Base-by-base conservation (phyloP, 2,888 invertebrate genomes). In the Pyrgus malvae region DNA sequence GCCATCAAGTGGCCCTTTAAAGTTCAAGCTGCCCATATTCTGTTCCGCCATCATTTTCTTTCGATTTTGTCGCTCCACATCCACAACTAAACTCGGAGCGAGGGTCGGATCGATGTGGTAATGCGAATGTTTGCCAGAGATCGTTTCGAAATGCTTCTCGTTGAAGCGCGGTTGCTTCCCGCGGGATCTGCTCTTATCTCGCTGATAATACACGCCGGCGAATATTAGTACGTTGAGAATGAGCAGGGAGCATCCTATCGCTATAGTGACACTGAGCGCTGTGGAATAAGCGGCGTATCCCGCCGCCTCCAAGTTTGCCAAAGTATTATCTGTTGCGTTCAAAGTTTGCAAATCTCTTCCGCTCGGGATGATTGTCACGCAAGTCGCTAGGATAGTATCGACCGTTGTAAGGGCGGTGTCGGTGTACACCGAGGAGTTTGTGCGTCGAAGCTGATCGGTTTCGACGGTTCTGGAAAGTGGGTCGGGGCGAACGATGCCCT, bases 401-500 rank as follows among this genome's bases (percentile, higher is more conserved):
- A 92, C 92, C 3, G 94, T 94, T 12, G 94, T 94, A 19, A 94
- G 88, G 0, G 92, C 91, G 48, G 93, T 93, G 54, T 94, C 91
- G 17, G 92, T 91, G 61, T 90, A 88, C 29, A 78, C 77, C 6
- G 83, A 78, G 12, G 82, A 80, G 57, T 91, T 92, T 7, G 90
- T 75, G 63, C 92, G 87, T 63, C 92, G 88, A n/a, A n/a, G n/a
- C 58, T 91, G 90, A 57, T 94, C 94, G 38, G 90, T 91, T 21
- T 93, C 92, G 60, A 85, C 84, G 62, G 92, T 91, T 61, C 94
- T 87, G 31, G 93, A 92, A 58, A 96, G 88, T n/a, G 96, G 96
- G 83, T 96, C 96, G 7, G 96, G 95, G 59, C 97, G 92, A 23
- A 97, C 96, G 38, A 95, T 92, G 42, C 97, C 97, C 76, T 98